A percentile compares a stretch with the other conserved stretches of the same genome.
phyloP scores from a whole-genome alignment of 2,113 vertebrate species.

The Hiodon tergisus region DNA sequence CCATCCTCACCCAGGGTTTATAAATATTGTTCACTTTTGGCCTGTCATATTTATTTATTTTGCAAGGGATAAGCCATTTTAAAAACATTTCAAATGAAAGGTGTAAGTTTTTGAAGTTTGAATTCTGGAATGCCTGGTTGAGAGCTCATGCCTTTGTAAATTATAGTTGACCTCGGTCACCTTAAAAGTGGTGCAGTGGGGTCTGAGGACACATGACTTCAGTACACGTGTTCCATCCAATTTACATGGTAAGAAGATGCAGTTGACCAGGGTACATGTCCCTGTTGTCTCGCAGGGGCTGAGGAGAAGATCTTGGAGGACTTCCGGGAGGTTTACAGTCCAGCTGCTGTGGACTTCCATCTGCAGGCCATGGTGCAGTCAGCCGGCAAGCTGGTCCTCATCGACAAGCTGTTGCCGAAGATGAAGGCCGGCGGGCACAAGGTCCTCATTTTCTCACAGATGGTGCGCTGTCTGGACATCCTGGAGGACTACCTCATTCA shows the following conservation, averaged over 20 bases:
- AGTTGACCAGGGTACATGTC: not conserved
- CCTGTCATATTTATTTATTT: too few species aligned
- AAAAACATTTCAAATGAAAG: too few species aligned
- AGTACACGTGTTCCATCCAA: not conserved
- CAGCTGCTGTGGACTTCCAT: conserved; percentile 82
- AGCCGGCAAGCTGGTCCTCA: conserved; percentile 94
- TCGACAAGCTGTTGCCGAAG: conserved; percentile 96
- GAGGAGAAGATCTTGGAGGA: conserved; percentile 98
- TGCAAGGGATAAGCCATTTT: too few species aligned
- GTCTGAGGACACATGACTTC: not conserved
- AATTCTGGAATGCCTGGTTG: too few species aligned
- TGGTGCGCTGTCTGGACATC: conserved; percentile 98
- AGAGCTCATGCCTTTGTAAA: too few species aligned
- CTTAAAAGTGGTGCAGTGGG: not conserved
- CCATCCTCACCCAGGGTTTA: too few species aligned
- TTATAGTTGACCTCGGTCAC: too few species aligned
- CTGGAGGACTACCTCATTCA: conserved; percentile 98
- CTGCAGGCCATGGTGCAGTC: conserved; percentile 98
- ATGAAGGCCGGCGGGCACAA: conserved; percentile 98
- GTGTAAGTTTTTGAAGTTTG: too few species aligned
- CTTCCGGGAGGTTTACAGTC: conserved; percentile 85
- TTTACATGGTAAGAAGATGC: not conserved
- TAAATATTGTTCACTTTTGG: too few species aligned
- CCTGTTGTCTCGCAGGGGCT: conserved; percentile 67
- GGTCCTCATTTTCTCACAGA: conserved; percentile 97